A percentile compares a stretch with the other conserved stretches of the same genome.
Evolutionary conservation across 2,797 vertebrate genomes (phyloP).

Genomic region (Enteromius argenteus): DNA sequence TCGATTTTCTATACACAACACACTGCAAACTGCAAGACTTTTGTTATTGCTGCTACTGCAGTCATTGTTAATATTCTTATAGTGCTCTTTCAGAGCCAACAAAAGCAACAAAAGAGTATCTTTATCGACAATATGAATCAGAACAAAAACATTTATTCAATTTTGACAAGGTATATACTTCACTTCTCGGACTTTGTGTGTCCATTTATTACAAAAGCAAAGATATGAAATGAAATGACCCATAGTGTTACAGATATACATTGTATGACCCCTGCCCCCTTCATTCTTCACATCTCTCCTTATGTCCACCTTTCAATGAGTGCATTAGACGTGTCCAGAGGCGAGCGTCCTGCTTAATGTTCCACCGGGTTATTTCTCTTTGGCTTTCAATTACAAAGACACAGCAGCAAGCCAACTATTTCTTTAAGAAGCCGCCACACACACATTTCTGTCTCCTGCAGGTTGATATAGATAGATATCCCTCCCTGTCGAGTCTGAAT

Average conservation of each 20-base stretch:
- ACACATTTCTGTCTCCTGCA: constrained; percentile 47
- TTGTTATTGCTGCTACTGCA: neutral
- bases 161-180: constrained; percentile 13
- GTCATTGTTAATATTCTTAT: constrained; percentile 22
- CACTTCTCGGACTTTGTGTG: neutral
- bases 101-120: neutral
- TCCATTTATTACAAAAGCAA: constrained; percentile 19
- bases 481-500: constrained; percentile 73
- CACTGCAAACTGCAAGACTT: constrained; percentile 24
- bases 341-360: constrained; percentile 47
- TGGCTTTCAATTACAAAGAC: constrained; percentile 38
- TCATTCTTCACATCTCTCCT: constrained; percentile 43
- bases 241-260: constrained; percentile 35
- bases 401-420: constrained; percentile 16
- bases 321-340: constrained; percentile 39
- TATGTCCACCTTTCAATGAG: constrained; percentile 11
- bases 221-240: constrained; percentile 46
- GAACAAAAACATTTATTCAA: neutral
- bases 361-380: constrained; percentile 44
- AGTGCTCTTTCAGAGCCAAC: neutral
- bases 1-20: constrained; percentile 53
- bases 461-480: constrained; percentile 78
- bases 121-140: neutral
- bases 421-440: constrained; percentile 31
- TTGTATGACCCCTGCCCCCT: constrained; percentile 30